Base-by-base conservation (phyloP, 2,113 vertebrate genomes). In the Podarcis raffonei region DNA sequence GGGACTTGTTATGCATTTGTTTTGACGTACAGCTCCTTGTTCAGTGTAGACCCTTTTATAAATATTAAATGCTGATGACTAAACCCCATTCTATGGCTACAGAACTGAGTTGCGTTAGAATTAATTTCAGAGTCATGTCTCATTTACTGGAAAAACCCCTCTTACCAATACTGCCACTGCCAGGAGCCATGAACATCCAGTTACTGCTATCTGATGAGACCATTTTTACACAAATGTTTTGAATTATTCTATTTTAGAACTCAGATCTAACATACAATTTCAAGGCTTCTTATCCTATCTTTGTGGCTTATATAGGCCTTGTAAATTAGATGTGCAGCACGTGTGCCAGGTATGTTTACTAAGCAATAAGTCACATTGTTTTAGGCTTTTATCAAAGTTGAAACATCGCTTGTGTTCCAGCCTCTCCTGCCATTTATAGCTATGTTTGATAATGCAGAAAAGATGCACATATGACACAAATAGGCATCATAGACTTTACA, bases 221-320 rank as follows among this genome's bases (percentile, higher is more conserved):
- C 20, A 4, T 9, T 62, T 5, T 0, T n/a, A 0, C 4, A n/a
- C 80, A 77, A 65, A 71, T 87, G 84, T 87, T 93, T 81, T 83
- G 80, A 80, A 4, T 15, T 0, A 48, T 48, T 48, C 80, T 83
- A 69, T 93, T 72, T 85, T 65, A 78, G 82, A 71, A 82, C 82
- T 89, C 32, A 82, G 87, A 80, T 8, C 2, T 77, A 22, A 65
- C 25, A 35, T 22, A 32, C 22, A 11, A 30, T 65, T 76, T 37
- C 32, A 37, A 13, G 32, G 53, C 20, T 68, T 88, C 85, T 92
- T 81, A 92, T 84, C 59, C 62, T 74, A 16, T 59, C 76, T 89
- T 57, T 18, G 53, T 89, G 91, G 88, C 82, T 79, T 68, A 92
- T 81, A 78, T 66, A 87, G 88, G 72, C 81, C 0, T 0, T 39